Percentiles rank a stretch among this genome's conserved stretches.
Conservation (phyloP, 2,888 invertebrate genomes). For the Oscheius sp. region DNA sequence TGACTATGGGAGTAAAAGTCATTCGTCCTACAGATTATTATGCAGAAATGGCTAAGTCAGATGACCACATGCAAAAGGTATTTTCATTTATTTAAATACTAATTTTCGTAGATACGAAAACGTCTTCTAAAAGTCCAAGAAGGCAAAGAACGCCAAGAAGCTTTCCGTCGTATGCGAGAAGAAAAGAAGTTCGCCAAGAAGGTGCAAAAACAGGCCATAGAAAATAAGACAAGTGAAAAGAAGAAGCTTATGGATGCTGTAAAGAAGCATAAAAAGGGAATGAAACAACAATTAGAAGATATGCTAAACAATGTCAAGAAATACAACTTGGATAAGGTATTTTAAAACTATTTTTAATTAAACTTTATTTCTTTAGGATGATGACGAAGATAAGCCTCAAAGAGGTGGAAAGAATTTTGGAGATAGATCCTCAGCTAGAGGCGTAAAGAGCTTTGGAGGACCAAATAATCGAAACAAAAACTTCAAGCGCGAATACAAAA, state of each 20-base stretch:
- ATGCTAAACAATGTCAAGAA: constrained; percentile 66
- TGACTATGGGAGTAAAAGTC: constrained; percentile 72
- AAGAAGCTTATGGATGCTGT: constrained; percentile 89
- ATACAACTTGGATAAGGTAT: constrained; percentile 46
- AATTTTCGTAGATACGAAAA: constrained; percentile 53
- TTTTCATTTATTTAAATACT: constrained; percentile 17
- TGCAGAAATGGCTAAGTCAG: constrained; percentile 97
- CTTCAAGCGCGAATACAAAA: constrained; percentile 67
- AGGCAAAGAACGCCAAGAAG: constrained; percentile 86
- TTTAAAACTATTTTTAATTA: not conserved
- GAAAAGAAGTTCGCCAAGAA: constrained; percentile 92
- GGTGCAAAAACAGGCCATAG: constrained; percentile 70
- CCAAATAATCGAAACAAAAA: constrained; percentile 25
- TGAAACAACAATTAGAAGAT: constrained; percentile 68
- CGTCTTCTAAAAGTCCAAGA: constrained; percentile 75
- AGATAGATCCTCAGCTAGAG: no score
- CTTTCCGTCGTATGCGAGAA: constrained; percentile 86
- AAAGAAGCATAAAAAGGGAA: constrained; percentile 80
- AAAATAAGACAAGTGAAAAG: constrained; percentile 88
- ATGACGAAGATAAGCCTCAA: constrained; percentile 25
- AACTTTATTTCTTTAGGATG: constrained; percentile 20
- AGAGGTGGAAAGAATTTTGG: not conserved
- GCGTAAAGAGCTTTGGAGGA: constrained; percentile 13
- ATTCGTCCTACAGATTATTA: constrained; percentile 94
- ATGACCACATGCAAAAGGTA: constrained; percentile 95